Conservation (phyloP, 2,113 vertebrate genomes). For the Eurystomus gularis region DNA sequence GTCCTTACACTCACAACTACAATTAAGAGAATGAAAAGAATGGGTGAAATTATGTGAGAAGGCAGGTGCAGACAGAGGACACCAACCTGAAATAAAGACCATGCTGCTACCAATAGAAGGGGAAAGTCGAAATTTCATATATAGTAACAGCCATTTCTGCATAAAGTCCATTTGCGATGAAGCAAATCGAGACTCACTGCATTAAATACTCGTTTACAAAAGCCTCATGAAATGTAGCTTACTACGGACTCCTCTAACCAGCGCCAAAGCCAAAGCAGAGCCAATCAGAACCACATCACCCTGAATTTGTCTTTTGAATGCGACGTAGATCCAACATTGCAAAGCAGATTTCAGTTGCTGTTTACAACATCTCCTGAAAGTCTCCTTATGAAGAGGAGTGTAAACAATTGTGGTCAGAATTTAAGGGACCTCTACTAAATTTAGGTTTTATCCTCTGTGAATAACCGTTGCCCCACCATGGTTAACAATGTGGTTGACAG, state of each 20-base stretch:
- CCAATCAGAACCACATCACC: neutral
- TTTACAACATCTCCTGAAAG: neutral
- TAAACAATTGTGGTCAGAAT: neutral
- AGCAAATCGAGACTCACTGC: neutral
- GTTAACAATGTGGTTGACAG: neutral
- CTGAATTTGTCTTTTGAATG: fast-evolving
- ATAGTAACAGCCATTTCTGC: neutral
- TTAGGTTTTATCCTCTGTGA: neutral
- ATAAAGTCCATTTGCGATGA: neutral
- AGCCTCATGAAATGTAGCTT: neutral
- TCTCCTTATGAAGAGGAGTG: neutral
- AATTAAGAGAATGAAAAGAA: neutral
- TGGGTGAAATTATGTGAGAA: neutral
- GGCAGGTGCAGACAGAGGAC: neutral
- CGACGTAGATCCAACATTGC: neutral
- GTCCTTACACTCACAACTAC: neutral
- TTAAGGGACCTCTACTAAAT: neutral
- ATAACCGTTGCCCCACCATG: neutral
- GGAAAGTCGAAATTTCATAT: neutral
- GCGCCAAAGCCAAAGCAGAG: neutral
- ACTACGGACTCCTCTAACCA: neutral
- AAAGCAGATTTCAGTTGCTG: neutral
- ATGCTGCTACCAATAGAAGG: neutral
- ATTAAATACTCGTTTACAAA: neutral
- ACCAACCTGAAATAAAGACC: neutral